Evolutionary conservation across 2,797 vertebrate species (phyloP), one percentile per base, ranked within the genome.

Genomic region (Cirrhinus molitorella): DNA sequence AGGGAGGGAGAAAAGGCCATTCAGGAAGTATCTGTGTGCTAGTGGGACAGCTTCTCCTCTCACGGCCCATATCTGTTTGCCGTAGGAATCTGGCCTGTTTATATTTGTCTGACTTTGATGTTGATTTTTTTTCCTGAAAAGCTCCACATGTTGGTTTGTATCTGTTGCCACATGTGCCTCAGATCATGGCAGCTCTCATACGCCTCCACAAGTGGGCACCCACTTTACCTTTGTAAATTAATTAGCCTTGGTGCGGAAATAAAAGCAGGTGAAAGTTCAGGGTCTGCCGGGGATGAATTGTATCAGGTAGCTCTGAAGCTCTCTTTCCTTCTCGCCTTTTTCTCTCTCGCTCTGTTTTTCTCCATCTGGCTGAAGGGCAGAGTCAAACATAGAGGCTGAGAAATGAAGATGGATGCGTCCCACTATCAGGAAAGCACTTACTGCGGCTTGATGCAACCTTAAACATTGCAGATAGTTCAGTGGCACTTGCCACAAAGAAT

Each of bases 321-420:
- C 63, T 67, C n/a, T 57, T 53, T 73, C 47, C 5, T 73, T 71
- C 45, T 55, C 51, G 19, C 43, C 82, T 55, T 25, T 79, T 19
- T 74, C 59, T 67, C 73, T 71, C 94, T 95, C 89, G 91, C 92
- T 95, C 94, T 91, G 91, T 95, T 45, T 85, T 80, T 84, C 67
- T 79, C 73, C 70, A 25, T 92, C 95, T 95, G 67, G 83, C 71
- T 94, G 94, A 95, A 94, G 94, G 96, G 95, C 94, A 90, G 92
- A 95, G 93, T 94, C 90, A 92, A 96, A 96, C 96, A 96, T 95
- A 95, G 95, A 93, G 94, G 94, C 94, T 93, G 91, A 94, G 94
- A 98, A 98, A 99, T 97, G 97, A 98, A 99, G 98, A 99, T 95
- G 95, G 97, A 99, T 98, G 96, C 92, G 89, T 96, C 95, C 96